Conservation (phyloP, 2,113 vertebrate genomes). For the Sialia sialis region DNA sequence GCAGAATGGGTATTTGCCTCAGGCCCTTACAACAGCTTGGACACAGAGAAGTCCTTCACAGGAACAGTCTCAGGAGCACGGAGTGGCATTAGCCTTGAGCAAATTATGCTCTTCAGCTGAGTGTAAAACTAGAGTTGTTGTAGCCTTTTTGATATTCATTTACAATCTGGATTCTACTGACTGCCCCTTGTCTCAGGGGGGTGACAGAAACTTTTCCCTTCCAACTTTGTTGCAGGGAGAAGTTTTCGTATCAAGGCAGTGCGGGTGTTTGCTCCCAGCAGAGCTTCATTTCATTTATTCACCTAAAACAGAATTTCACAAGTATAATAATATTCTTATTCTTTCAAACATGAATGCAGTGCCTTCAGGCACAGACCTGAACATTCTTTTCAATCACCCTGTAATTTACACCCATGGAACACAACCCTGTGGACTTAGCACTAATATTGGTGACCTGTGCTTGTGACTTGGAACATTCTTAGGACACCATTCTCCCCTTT, state of each 20-base stretch:
- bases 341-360: neutral
- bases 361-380: neutral
- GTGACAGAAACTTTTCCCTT: neutral
- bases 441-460: accelerated
- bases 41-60: neutral
- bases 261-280: neutral
- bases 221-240: neutral
- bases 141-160: neutral
- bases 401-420: accelerated
- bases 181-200: neutral
- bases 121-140: neutral
- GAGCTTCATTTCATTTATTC: neutral
- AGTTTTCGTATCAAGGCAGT: neutral
- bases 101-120: neutral
- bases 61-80: accelerated
- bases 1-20: neutral
- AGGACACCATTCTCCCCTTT: neutral
- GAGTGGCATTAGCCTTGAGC: neutral
- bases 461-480: neutral
- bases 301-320: neutral
- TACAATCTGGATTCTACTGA: neutral
- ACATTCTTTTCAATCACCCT: neutral
- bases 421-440: accelerated
- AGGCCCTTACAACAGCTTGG: neutral
- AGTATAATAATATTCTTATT: neutral